Base-by-base conservation (phyloP, 2,113 vertebrate species). In the Formicarius rufipectus region DNA sequence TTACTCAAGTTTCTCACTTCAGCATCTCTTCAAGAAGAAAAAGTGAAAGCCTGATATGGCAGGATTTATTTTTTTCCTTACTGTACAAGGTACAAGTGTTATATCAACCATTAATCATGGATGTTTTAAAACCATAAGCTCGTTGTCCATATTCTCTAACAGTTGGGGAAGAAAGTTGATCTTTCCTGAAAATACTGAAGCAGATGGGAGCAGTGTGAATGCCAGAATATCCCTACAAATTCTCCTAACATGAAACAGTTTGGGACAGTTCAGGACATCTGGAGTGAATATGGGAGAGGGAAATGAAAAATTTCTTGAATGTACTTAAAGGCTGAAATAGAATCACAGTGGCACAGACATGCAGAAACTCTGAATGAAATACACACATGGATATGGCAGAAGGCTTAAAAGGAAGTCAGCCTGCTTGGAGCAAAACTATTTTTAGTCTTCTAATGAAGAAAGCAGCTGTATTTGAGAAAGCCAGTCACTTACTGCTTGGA, bases 361-460 rank as follows among this genome's bases (percentile, higher is more conserved):
- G 84, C 81, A 97, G 95, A 97, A 97, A 96, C 95, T 93, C 95
- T 98, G 97, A 98, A 98, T 98, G 97, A 97, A 98, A 95, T 89
- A 95, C 95, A 97, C 79, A 93, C 97, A 96, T 97, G 95, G 91
- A 95, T 95, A 93, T 94, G 96, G 96, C 97, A 97, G 95, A 97
- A 96, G 91, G 95, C 96, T 97, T 94, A 92, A 96, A 97, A 97
- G 90, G 96, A 98, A 98, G 95, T 86, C 96, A 95, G 97, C 93
- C 76, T 96, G 97, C 94, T 96, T 90, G 84, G 84, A 97, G 91
- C 80, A 49, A 92, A 79, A 81, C 96, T 98, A 98, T 98, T 97
- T 98, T 97, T 98, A 98, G 97, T 90, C 78, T 94, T 87, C 91
- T 97, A 97, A 98, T 97, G 97, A 98, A 97, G 96, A 97, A 98